phyloP scores from a whole-genome alignment of 2,888 invertebrate species.

The Nomada ferruginata region DNA sequence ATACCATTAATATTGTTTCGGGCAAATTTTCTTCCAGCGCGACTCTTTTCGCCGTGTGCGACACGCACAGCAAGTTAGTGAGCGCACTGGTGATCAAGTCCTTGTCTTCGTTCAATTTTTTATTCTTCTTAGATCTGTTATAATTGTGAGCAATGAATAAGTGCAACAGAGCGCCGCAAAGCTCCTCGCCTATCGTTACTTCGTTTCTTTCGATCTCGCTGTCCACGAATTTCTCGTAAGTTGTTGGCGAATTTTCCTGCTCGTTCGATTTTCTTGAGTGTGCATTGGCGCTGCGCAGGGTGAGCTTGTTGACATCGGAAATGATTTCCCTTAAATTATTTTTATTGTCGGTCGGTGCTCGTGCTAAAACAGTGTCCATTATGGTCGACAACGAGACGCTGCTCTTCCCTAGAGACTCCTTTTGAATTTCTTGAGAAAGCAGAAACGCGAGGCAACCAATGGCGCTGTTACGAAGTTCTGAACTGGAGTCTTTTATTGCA shows the following conservation, averaged over 20 bases:
- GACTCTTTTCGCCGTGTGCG: conserved; percentile 84
- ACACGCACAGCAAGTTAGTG: conserved; percentile 84
- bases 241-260: conserved; percentile 25
- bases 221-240: conserved; percentile 1
- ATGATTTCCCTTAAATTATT: conserved; percentile 66
- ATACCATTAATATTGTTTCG: conserved; percentile 81
- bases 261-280: conserved; percentile 54
- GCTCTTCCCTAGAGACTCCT: conserved; percentile 64
- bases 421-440: conserved; percentile 78
- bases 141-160: conserved; percentile 84
- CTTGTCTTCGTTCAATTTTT: conserved; percentile 81
- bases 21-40: conserved; percentile 83
- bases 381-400: conserved; percentile 60
- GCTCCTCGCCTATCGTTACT: conserved; percentile 81
- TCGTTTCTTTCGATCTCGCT: conserved; percentile 13
- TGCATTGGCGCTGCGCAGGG: conserved; percentile 61
- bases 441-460: conserved; percentile 78
- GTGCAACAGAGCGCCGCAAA: conserved; percentile 84
- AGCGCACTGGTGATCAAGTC: conserved; percentile 82
- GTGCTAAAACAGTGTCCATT: conserved; percentile 68
- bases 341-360: conserved; percentile 46
- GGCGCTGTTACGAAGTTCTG: conserved; percentile 78
- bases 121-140: conserved; percentile 77
- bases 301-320: conserved; percentile 71
- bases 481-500: conserved; percentile 72